A percentile compares a stretch with the other conserved stretches of the same genome.
Evolutionary conservation across 2,113 vertebrate genomes (phyloP).

Genomic region (Elachura formosa): DNA sequence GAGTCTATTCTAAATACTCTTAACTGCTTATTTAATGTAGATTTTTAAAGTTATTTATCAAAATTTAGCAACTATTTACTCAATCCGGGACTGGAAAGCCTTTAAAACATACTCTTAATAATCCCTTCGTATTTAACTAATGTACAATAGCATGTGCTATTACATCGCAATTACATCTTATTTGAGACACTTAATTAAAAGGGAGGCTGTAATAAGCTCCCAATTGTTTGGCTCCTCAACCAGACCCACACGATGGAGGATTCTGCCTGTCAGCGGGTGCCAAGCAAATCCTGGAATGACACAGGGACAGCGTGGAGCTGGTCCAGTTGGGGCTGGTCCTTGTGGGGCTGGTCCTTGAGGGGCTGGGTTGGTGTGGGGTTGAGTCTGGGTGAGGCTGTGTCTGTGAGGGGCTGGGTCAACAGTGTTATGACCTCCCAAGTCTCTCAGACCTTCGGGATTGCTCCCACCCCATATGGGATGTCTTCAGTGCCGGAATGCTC

Average conservation of each 20-base stretch:
- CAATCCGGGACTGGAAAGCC: constrained; percentile 60
- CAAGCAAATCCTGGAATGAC: rapidly evolving
- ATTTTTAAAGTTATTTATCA: constrained; percentile 40
- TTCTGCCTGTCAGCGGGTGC: not conserved
- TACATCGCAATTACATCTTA: constrained; percentile 75
- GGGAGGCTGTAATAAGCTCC: constrained; percentile 64
- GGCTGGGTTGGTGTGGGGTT: not conserved
- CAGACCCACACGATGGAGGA: not conserved
- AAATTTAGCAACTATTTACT: constrained; percentile 68
- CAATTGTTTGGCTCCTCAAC: constrained; percentile 14
- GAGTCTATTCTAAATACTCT: not conserved
- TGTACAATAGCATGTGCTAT: constrained; percentile 69
- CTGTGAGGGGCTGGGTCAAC: not conserved
- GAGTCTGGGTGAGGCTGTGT: rapidly evolving
- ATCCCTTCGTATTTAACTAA: constrained; percentile 69
- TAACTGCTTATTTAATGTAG: constrained; percentile 25
- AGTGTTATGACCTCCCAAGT: rapidly evolving
- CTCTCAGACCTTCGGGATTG: rapidly evolving
- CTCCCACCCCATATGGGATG: rapidly evolving
- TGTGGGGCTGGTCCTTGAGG: not conserved
- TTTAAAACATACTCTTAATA: constrained; percentile 73
- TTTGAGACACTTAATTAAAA: constrained; percentile 74
- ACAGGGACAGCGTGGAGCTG: not conserved
- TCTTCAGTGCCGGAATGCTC: rapidly evolving
- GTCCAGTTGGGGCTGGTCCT: not conserved